phyloP scores from a whole-genome alignment of 2,113 vertebrate species.

The Pardalotus punctatus region DNA sequence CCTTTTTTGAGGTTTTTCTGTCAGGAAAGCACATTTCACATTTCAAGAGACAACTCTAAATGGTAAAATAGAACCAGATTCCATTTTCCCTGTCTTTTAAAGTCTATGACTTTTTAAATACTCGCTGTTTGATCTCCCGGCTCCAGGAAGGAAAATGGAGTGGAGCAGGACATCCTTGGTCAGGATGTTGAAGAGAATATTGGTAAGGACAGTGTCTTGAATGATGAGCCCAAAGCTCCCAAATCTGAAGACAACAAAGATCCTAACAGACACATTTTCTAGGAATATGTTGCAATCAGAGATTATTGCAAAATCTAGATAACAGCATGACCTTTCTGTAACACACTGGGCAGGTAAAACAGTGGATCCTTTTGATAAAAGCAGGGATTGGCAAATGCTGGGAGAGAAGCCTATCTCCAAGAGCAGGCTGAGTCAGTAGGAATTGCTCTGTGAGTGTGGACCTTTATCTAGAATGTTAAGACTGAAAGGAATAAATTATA shows the following conservation, averaged over 20 bases:
- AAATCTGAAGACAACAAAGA: background rate
- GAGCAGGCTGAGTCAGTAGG: background rate
- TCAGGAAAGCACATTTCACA: background rate
- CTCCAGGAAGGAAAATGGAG: background rate
- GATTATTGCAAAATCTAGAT: background rate
- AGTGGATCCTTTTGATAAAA: background rate
- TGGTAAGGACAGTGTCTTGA: background rate
- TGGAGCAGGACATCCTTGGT: background rate
- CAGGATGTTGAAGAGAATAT: background rate
- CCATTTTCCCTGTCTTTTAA: background rate
- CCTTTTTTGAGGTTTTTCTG: rapidly evolving
- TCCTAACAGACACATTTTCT: background rate
- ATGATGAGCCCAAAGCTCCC: background rate
- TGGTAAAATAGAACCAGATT: background rate
- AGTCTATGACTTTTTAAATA: background rate
- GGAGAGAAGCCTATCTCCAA: background rate
- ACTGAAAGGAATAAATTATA: background rate
- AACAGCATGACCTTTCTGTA: background rate
- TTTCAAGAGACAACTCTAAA: background rate
- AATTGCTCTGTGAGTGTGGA: background rate
- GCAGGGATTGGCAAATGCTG: background rate
- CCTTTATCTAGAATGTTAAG: background rate
- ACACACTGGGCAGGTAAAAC: background rate
- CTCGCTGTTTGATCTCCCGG: rapidly evolving
- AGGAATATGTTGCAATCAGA: background rate